A percentile compares a stretch with the other conserved stretches of the same genome.
Conservation (phyloP, 2,797 vertebrate genomes). For the Typhlichthys subterraneus region DNA sequence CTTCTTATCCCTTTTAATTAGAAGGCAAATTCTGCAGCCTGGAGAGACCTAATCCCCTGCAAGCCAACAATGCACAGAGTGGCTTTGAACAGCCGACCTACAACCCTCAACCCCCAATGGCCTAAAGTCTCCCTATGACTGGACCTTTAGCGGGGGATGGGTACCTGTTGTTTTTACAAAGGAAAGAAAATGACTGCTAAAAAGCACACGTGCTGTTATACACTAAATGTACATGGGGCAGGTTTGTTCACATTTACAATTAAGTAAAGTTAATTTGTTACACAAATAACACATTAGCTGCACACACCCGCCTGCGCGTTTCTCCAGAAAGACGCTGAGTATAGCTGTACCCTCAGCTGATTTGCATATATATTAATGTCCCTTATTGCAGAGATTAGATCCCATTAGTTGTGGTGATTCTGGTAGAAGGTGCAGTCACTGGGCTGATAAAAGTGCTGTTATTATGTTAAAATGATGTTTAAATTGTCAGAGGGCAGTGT, state of each 20-base stretch:
- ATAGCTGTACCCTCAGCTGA: slow-evolving; percentile 71
- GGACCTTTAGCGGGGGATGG: slow-evolving; percentile 60
- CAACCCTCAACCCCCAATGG: slow-evolving; percentile 72
- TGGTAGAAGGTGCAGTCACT: slow-evolving; percentile 76
- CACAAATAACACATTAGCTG: slow-evolving; percentile 53
- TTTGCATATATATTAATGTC: slow-evolving; percentile 88
- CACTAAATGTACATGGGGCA: slow-evolving; percentile 62
- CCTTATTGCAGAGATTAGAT: slow-evolving; percentile 85
- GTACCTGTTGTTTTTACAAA: slow-evolving; percentile 34
- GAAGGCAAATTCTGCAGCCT: slow-evolving; percentile 99
- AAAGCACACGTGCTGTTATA: slow-evolving; percentile 48
- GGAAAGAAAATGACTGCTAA: slow-evolving; percentile 58
- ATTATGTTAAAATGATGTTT: slow-evolving; percentile 74
- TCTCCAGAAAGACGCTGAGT: slow-evolving; percentile 41
- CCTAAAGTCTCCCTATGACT: slow-evolving; percentile 59
- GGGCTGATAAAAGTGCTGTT: slow-evolving; percentile 74
- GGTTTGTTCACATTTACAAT: slow-evolving; percentile 71
- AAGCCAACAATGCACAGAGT: slow-evolving; percentile 98
- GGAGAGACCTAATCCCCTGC: slow-evolving; percentile 99
- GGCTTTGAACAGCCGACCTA: slow-evolving; percentile 96
- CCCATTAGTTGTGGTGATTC: slow-evolving; percentile 87
- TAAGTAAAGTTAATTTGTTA: slow-evolving; percentile 61
- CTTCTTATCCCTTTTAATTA: slow-evolving; percentile 99
- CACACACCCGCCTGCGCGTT: not conserved
- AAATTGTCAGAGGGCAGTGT: slow-evolving; percentile 77